A percentile compares a stretch with the other conserved stretches of the same genome.
Evolutionary conservation across 92 coral and sea anemone genomes (phyloP).

Genomic region (Palythoa grandiflora): DNA sequence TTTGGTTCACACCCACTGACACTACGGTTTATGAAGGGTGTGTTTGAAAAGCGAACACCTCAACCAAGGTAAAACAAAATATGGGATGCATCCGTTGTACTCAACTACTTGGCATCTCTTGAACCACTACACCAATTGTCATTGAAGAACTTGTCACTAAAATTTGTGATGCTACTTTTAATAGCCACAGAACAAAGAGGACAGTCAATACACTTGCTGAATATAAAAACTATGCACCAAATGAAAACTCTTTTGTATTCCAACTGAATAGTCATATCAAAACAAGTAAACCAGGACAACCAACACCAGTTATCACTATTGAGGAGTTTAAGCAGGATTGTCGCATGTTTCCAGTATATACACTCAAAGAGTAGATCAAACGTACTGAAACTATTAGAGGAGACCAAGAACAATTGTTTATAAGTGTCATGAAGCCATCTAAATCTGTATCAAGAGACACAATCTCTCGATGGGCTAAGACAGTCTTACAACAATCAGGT

Average conservation of each 20-base stretch:
- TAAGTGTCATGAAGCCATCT: slow-evolving; percentile 2
- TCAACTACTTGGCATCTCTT: slow-evolving; percentile 34
- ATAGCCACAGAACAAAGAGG: slow-evolving; percentile 17
- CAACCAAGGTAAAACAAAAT: slow-evolving; percentile 45
- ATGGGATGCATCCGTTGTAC: slow-evolving; percentile 58
- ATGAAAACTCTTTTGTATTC: slow-evolving; percentile 28
- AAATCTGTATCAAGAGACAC: slow-evolving; percentile 48
- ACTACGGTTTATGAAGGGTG: slow-evolving; percentile 32
- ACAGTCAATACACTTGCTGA: slow-evolving; percentile 35
- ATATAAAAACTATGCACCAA: slow-evolving; percentile 19
- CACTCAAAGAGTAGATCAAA: slow-evolving; percentile 50
- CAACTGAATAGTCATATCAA: slow-evolving; percentile 31
- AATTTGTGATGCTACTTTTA: slow-evolving; percentile 28
- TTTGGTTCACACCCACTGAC: slow-evolving; percentile 46
- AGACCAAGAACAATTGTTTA: not conserved
- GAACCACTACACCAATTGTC: not conserved
- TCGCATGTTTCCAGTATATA: slow-evolving; percentile 53
- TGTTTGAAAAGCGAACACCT: slow-evolving; percentile 26
- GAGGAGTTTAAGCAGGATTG: slow-evolving; percentile 33
- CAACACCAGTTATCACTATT: not conserved
- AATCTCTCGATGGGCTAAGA: slow-evolving; percentile 56
- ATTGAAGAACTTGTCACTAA: not conserved
- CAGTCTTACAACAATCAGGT: slow-evolving; percentile 59
- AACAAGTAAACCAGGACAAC: not conserved
- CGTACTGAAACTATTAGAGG: slow-evolving; percentile 1